phyloP scores from a whole-genome alignment of 1,140 invertebrate species.

The Trinorchestia longiramus region DNA sequence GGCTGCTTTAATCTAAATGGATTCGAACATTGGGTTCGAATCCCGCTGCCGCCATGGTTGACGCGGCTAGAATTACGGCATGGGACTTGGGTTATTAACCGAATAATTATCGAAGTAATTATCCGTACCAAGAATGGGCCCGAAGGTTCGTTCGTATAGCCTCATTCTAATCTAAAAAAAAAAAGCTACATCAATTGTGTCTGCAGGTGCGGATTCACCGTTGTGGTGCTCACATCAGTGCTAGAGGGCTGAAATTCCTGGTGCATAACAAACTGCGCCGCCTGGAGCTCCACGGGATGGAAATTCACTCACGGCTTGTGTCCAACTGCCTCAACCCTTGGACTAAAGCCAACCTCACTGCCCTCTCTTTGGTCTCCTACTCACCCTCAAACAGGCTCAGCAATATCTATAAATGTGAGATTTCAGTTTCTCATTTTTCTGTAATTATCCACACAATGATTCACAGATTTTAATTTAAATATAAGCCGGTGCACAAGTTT shows the following conservation, averaged over 20 bases:
- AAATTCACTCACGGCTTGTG: not conserved
- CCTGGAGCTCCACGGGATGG: not conserved
- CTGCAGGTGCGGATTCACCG: conserved; percentile 10
- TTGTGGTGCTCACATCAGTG: conserved; percentile 17
- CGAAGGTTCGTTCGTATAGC: no score
- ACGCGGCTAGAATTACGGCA: no score
- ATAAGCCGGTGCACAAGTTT: no score
- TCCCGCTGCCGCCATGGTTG: no score
- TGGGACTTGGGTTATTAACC: no score
- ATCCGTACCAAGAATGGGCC: no score
- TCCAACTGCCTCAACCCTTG: not conserved
- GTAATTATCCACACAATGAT: not conserved
- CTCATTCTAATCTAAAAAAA: no score
- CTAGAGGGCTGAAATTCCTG: conserved; percentile 1
- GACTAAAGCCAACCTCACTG: conserved; percentile 36
- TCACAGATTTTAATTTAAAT: not conserved
- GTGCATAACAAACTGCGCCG: not conserved
- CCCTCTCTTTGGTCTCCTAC: conserved; percentile 21
- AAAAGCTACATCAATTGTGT: not conserved
- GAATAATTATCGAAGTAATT: no score
- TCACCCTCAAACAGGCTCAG: not conserved
- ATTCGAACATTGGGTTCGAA: no score
- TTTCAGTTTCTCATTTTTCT: not conserved
- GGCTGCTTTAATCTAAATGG: no score
- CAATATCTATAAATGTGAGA: not conserved